Percentiles rank a stretch among this genome's conserved stretches.
These are phyloP conservation scores for Nematopogon swammerdamellus DNA, from an alignment of 2,888 invertebrate species.

Conservation along the genomic window DNA sequence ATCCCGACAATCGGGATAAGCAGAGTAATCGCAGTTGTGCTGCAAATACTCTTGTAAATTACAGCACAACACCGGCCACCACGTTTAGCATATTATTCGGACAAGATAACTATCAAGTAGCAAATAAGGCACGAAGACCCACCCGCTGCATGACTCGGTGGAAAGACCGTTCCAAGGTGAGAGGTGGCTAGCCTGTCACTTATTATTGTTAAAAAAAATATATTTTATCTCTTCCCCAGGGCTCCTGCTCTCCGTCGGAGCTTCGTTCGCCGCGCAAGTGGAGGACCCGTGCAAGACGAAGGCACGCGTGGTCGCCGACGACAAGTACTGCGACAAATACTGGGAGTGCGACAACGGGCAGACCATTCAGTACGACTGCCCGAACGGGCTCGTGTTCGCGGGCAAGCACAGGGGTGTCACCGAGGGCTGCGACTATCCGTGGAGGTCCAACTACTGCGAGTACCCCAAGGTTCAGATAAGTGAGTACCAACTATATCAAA, in stretches of 20 bases:
- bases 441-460: slow-evolving; percentile 86
- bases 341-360: slow-evolving; percentile 87
- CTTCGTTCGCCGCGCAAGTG: slow-evolving; percentile 28
- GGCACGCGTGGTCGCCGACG: slow-evolving; percentile 70
- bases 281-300: slow-evolving; percentile 85
- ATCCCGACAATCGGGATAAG: too few species aligned
- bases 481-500: too few species aligned
- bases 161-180: too few species aligned
- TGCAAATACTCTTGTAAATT: too few species aligned
- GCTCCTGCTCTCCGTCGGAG: slow-evolving; percentile 17
- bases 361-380: slow-evolving; percentile 83
- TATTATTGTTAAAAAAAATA: too few species aligned
- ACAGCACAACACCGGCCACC: too few species aligned
- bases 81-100: too few species aligned
- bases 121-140: too few species aligned
- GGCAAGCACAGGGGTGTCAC: slow-evolving; percentile 86
- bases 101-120: too few species aligned
- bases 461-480: slow-evolving; percentile 59
- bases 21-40: too few species aligned
- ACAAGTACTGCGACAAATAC: slow-evolving; percentile 74
- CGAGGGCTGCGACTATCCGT: slow-evolving; percentile 87
- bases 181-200: too few species aligned
- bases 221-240: neutral
- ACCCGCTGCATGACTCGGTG: too few species aligned
- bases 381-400: slow-evolving; percentile 86